Evolutionary conservation across 2,797 vertebrate species (phyloP).

Genomic region (Rousettus madagascariensis): DNA sequence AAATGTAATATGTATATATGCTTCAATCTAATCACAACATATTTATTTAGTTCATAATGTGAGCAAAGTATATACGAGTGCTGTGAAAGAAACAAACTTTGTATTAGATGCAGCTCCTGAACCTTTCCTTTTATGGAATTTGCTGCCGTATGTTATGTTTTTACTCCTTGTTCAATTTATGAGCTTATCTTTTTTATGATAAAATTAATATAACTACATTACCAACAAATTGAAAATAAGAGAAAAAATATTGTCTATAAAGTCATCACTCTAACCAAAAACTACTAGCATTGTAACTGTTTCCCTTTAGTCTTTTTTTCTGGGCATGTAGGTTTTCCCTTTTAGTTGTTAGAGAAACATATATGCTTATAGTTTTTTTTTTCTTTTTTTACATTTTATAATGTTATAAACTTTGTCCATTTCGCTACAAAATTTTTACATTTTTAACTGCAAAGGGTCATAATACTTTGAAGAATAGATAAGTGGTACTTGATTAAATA

Average conservation of each 20-base stretch:
- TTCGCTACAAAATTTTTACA: neutral
- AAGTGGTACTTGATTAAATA: neutral
- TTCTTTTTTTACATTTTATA: neutral
- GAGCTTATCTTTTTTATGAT: neutral
- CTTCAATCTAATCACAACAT: neutral
- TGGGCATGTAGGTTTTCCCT: neutral
- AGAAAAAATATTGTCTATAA: neutral
- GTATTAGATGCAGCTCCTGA: neutral
- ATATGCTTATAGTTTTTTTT: neutral
- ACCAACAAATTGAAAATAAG: neutral
- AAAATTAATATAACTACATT: conserved; percentile 15
- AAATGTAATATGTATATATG: neutral
- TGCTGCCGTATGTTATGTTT: neutral
- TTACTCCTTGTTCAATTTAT: conserved; percentile 16
- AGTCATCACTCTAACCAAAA: neutral
- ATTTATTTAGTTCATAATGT: conserved; percentile 45
- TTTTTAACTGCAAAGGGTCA: neutral
- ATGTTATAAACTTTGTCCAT: neutral
- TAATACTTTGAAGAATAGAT: neutral
- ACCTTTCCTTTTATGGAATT: neutral
- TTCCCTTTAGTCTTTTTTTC: neutral
- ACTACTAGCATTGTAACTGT: neutral
- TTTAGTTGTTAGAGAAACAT: neutral
- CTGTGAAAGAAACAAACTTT: conserved; percentile 5
- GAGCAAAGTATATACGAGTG: neutral